Evolutionary conservation across 2,797 vertebrate genomes (phyloP).

Genomic region (Urosaurus nigricauda): DNA sequence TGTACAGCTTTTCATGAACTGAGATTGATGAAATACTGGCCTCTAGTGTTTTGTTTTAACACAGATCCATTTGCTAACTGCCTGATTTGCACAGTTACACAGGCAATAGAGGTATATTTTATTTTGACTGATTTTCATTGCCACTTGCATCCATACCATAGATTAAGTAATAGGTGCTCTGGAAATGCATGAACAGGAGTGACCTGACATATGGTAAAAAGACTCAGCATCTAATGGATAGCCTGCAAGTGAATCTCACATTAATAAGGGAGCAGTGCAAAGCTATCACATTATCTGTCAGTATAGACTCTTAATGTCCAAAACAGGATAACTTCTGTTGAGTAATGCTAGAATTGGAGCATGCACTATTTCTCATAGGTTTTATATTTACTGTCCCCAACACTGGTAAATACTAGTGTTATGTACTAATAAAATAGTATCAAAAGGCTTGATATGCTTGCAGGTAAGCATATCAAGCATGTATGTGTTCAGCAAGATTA

Average conservation of each 20-base stretch:
- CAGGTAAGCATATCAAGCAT: not conserved
- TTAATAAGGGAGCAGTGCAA: not conserved
- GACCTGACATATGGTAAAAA: not conserved
- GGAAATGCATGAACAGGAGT: not conserved
- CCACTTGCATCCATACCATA: not conserved
- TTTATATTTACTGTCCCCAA: not conserved
- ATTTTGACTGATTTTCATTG: not conserved
- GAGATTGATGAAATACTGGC: slow-evolving; percentile 52
- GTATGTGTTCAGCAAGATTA: not conserved
- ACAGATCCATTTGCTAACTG: slow-evolving; percentile 18
- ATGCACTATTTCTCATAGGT: too few relatives aligned
- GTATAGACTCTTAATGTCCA: too few relatives aligned
- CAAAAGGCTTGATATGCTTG: not conserved
- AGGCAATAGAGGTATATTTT: not conserved
- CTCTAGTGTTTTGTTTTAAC: slow-evolving; percentile 55
- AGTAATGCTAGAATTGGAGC: not conserved
- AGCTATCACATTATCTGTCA: too few relatives aligned
- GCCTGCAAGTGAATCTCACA: not conserved
- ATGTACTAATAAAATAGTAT: not conserved
- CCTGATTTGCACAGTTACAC: not conserved
- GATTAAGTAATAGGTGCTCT: not conserved
- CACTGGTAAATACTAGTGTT: too few relatives aligned
- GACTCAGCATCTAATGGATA: not conserved
- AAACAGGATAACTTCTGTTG: not conserved
- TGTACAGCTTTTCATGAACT: not conserved